Evolutionary conservation across 2,113 vertebrate genomes (phyloP).

Genomic region (Corapipo altera): DNA sequence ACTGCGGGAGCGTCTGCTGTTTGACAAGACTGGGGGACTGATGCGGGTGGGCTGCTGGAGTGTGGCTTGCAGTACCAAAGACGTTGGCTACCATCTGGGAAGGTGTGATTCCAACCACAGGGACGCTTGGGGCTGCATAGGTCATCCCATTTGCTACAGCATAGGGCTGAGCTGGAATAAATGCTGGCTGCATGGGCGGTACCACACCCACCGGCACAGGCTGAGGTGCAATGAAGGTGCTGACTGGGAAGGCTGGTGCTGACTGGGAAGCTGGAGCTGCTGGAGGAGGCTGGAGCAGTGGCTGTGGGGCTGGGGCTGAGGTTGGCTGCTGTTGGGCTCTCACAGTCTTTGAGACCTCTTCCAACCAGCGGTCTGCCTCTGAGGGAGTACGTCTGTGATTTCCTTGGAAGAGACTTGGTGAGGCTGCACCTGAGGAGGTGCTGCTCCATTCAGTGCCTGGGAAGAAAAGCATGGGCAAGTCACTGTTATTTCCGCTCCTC

Average conservation of each 20-base stretch:
- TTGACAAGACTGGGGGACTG: constrained; percentile 75
- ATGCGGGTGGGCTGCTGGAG: constrained; percentile 74
- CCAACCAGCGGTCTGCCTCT: constrained; percentile 96
- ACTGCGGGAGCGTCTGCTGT: constrained; percentile 77
- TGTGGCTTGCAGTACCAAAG: constrained; percentile 87
- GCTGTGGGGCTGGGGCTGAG: constrained; percentile 62
- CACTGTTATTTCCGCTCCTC: neutral
- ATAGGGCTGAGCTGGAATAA: constrained; percentile 81
- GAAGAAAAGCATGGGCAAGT: neutral
- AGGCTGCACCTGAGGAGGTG: constrained; percentile 61
- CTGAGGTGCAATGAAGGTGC: constrained; percentile 79
- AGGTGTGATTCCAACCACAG: constrained; percentile 94
- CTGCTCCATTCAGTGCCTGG: constrained; percentile 77
- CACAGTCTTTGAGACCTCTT: constrained; percentile 93
- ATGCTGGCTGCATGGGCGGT: constrained; percentile 85
- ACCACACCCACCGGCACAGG: constrained; percentile 81
- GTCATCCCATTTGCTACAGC: constrained; percentile 88
- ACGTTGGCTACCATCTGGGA: constrained; percentile 98
- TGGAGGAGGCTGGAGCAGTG: constrained; percentile 70
- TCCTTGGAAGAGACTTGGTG: constrained; percentile 70
- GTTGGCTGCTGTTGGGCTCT: constrained; percentile 77
- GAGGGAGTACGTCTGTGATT: constrained; percentile 92
- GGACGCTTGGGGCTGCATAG: constrained; percentile 83
- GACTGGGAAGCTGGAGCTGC: constrained; percentile 67
- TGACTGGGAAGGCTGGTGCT: constrained; percentile 73